phyloP scores from a whole-genome alignment of 2,888 invertebrate species.

The Notodonta ziczac region DNA sequence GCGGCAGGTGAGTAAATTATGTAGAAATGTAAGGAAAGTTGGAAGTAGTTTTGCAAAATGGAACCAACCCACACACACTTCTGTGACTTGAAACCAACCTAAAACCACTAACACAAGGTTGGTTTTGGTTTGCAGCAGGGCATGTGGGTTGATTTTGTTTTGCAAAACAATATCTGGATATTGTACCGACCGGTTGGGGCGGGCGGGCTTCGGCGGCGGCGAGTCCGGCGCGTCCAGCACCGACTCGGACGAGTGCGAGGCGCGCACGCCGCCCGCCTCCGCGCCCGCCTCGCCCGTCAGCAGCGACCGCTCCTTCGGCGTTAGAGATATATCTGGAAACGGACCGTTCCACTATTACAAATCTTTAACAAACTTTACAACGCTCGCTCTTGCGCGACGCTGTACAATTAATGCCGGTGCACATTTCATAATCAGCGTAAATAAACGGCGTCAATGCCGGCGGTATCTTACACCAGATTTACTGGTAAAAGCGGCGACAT shows the following conservation, averaged over 20 bases:
- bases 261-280: slow-evolving; percentile 85
- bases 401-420: slow-evolving; percentile 7
- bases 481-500: slow-evolving; percentile 5
- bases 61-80: too few species aligned
- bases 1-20: neutral
- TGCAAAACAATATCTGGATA: too few species aligned
- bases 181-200: slow-evolving; percentile 88
- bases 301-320: slow-evolving; percentile 90
- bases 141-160: too few species aligned
- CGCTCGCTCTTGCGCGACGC: slow-evolving; percentile 1
- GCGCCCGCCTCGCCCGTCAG: slow-evolving; percentile 87
- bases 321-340: slow-evolving; percentile 91
- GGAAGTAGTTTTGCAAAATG: too few species aligned
- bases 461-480: slow-evolving; percentile 7
- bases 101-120: too few species aligned
- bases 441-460: slow-evolving; percentile 20
- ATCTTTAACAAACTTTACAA: neutral
- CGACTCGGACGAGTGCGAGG: slow-evolving; percentile 93
- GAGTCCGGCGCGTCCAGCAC: slow-evolving; percentile 86
- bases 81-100: too few species aligned
- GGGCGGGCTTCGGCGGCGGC: slow-evolving; percentile 95
- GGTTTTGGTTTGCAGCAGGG: too few species aligned
- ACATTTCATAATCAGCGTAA: slow-evolving; percentile 18
- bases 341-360: neutral
- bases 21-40: slow-evolving; percentile 1